Base-by-base conservation (phyloP, 2,797 vertebrate genomes). In the Leptodactylus fallax region DNA sequence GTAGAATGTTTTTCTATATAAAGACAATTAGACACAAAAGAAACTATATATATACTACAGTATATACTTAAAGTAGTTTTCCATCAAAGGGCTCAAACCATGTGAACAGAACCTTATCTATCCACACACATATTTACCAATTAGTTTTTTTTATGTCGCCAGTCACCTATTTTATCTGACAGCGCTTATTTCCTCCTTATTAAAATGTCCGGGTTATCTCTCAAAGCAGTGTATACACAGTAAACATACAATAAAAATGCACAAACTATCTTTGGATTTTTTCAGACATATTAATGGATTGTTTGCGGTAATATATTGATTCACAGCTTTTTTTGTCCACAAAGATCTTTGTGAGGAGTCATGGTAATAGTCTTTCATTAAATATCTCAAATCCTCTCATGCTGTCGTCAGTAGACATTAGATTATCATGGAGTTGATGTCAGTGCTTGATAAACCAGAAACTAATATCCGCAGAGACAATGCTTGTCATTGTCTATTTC, bases 371-470 rank as follows among this genome's bases (percentile, higher is more conserved):
- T 56, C 69, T 82, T 82, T 83, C 21, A 83, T 72, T 82, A n/a
- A 87, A 83, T 67, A 82, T 83, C 25, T 65, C 45, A 77, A 82
- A 87, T 81, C 79, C 86, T 87, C 45, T 77, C 17, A 77, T 55
- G 47, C 86, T 65, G 47, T 55, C 56, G 45, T 76, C 85, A 87
- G 55, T 23, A 60, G 71, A 61, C 27, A 49, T 82, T 56, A 76
- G 80, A 63, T 87, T 65, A 83, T 53, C 23, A 77, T 19, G n/a
- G 27, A 13, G n/a, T 47, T 51, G 27, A 86, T 79, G 77, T 80
- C 85, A 81, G 12, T 49, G 65, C 78, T 47, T 80, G 78, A 87
- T 67, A 87, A 81, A 81, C 17, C 49, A 45, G 21, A 14, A 25
- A 79, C 25, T 78, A 67, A 85, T 85, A 79, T 85, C 61, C n/a